A percentile compares a stretch with the other conserved stretches of the same genome.
Conservation (phyloP, 2,888 invertebrate species). For the Heliconius ethilla region DNA sequence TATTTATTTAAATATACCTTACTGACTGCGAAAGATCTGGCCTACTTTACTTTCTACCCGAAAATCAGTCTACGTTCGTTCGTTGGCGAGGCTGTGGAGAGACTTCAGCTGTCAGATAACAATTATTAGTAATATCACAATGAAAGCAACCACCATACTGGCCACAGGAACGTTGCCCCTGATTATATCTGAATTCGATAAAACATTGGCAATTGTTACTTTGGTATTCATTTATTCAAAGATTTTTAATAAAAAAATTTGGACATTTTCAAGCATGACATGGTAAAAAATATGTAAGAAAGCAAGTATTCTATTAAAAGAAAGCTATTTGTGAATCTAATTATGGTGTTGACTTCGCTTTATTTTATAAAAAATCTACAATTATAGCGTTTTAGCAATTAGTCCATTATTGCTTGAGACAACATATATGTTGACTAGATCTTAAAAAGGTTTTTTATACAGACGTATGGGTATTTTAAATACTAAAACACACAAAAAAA, state of each 20-base stretch:
- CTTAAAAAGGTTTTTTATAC: no score
- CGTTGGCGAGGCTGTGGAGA: constrained; percentile 68
- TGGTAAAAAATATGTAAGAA: neutral
- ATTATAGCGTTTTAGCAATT: no score
- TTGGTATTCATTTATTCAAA: neutral
- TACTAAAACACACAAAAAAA: neutral
- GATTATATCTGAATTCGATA: neutral
- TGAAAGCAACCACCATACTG: constrained; percentile 60
- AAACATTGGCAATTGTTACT: neutral
- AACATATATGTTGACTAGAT: neutral
- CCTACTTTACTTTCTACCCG: constrained; percentile 76
- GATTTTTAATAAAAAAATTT: neutral
- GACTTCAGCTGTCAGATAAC: constrained; percentile 56
- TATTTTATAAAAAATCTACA: neutral
- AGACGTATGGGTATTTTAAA: neutral
- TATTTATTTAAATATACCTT: constrained; percentile 63
- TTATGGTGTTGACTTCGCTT: neutral
- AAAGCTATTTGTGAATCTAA: neutral
- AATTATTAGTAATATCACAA: constrained; percentile 80
- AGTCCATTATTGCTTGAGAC: no score
- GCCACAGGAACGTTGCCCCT: neutral
- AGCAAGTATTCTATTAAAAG: neutral
- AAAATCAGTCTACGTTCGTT: constrained; percentile 79
- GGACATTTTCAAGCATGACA: neutral
- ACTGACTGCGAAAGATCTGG: constrained; percentile 75